Evolutionary conservation across 2,888 invertebrate genomes (phyloP), one percentile per base, ranked within the genome.

Genomic region (Epinotia bilunana): DNA sequence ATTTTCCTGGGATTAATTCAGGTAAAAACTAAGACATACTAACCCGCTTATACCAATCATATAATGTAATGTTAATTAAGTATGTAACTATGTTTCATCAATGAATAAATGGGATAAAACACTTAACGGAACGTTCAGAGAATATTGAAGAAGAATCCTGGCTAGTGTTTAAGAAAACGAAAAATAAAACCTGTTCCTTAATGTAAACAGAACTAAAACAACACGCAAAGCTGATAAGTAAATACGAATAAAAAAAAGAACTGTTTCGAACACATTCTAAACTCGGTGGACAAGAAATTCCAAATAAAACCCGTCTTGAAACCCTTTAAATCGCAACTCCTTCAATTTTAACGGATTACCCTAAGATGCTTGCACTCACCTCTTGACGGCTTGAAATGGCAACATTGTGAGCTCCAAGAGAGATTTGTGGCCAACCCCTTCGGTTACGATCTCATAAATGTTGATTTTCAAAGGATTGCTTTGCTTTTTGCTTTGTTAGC

Each of bases 291-390:
- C n/a, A 49, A 53, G 18, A n/a, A 55, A 23, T 65, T n/a, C 46
- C 72, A 13, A 67, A 73, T 46, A 58, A 65, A 60, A 65, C 60
- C 65, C 72, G 43, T 58, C 68, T 28, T 46, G 46, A 69, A 58
- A 64, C 63, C 6, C 33, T 62, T 69, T 13, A 70, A 74, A 69
- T 63, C 49, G 28, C 57, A 62, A 73, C 46, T 69, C 69, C 57
- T 74, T 9, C 39, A 74, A 74, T 70, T 70, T 74, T 64, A 70
- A 64, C 57, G 69, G 74, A 74, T 74, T 73, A 68, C 69, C 68
- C 68, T 73, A 73, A 73, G 73, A 73, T 61, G 69, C 69, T 69
- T 53, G 74, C 69, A 74, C 62, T 64, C 69, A 74, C 74, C 74
- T 74, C 63, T 64, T 70, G 69, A 74, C 74, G 57, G 68, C 46